Conservation (phyloP, 92 coral and sea anemone genomes). For the Heliopora coerulea region DNA sequence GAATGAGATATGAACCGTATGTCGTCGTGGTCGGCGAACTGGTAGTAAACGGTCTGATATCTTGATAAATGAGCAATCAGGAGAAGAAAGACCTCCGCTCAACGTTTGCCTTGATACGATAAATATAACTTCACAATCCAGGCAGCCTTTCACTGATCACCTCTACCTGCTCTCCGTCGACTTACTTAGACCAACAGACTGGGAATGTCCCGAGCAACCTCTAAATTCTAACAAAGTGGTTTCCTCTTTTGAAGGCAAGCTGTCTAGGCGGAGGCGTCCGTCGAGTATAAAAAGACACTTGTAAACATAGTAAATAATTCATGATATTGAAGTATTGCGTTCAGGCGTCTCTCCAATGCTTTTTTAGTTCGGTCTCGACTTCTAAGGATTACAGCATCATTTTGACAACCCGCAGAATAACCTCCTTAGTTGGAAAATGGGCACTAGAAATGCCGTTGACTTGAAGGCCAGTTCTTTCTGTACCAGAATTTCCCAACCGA, state of each 20-base stretch:
- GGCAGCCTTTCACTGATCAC: background rate
- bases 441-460: background rate
- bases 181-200: background rate
- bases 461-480: no score
- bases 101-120: background rate
- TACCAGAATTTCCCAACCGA: no score
- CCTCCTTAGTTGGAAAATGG: background rate
- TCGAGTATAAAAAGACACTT: conserved; percentile 1
- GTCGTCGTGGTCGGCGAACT: background rate
- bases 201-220: no score
- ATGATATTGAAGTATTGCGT: background rate
- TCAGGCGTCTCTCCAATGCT: background rate
- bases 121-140: background rate
- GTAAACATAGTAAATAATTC: background rate
- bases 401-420: background rate
- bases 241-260: background rate
- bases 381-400: background rate
- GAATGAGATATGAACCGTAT: no score
- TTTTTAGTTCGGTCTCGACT: background rate
- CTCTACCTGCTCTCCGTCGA: background rate
- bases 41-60: background rate
- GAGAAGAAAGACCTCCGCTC: no score
- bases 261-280: no score
- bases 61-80: no score
- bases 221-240: background rate